Conservation (phyloP, 2,888 invertebrate species). For the Dascillus cervinus region DNA sequence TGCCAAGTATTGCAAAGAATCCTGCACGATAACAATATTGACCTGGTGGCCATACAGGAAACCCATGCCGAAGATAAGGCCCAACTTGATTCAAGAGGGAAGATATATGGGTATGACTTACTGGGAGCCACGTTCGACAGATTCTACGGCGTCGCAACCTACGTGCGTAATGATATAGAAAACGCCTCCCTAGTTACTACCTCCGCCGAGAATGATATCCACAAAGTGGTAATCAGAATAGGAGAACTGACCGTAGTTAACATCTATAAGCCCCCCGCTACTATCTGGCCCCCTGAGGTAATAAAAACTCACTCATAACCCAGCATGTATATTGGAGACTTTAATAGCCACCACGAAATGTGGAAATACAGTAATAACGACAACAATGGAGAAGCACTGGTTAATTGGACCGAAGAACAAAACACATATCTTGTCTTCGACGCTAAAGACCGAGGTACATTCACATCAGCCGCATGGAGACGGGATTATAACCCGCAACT, state of each 20-base stretch:
- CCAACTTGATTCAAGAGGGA: slow-evolving; percentile 1
- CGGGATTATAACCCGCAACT: slow-evolving; percentile 14
- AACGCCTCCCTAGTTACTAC: slow-evolving; percentile 2
- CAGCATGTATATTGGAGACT: slow-evolving; percentile 5
- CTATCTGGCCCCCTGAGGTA: slow-evolving; percentile 1
- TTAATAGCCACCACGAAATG: slow-evolving; percentile 7
- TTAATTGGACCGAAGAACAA: slow-evolving; percentile 3
- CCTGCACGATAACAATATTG: slow-evolving; percentile 1
- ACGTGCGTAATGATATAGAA: slow-evolving; percentile 4
- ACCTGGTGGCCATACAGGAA: slow-evolving; percentile 3
- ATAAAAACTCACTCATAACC: neutral
- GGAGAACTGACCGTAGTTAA: slow-evolving; percentile 4
- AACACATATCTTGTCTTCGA: slow-evolving; percentile 10
- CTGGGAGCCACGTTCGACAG: neutral
- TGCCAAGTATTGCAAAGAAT: too few relatives aligned
- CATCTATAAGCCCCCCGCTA: slow-evolving; percentile 6
- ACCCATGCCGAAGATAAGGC: slow-evolving; percentile 3
- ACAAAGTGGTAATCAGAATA: slow-evolving; percentile 2
- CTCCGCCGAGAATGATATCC: neutral
- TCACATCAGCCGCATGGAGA: slow-evolving; percentile 15
- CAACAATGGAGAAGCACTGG: neutral
- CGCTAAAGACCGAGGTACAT: slow-evolving; percentile 15
- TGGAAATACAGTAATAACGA: slow-evolving; percentile 3
- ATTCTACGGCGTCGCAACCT: slow-evolving; percentile 1
- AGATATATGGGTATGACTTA: neutral